Base-by-base conservation (phyloP, 2,888 invertebrate species). In the Idaea dimidiata region DNA sequence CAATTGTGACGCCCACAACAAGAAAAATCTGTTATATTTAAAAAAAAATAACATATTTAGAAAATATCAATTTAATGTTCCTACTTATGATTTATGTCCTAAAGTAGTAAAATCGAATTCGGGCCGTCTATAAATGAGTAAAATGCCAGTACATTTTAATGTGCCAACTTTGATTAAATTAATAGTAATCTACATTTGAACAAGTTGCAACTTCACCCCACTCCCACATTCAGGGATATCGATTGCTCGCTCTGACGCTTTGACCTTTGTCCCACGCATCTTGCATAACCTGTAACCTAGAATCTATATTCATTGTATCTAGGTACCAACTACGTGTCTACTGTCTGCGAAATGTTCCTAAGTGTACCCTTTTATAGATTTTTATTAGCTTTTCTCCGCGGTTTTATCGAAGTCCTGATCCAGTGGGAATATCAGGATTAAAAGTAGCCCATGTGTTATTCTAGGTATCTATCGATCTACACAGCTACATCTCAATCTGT, bases 181-280 rank as follows among this genome's bases (percentile, higher is more conserved):
- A 43, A 43, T 43, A 8, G 43, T 43, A 3, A 14, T 33, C 14
- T 5, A 33, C 0, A 10, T 43, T 10, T 33, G 33, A 43, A 43
- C 14, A 14, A 8, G 8, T 43, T 43, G 43, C 43, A 14, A 43
- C 43, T 2, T 43, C 60, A 0, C 16, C 57, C 24, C 57, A 61
- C 57, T 57, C 57, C 56, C 54, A 54, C 54, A 16, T 16, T 56
- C 17, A 56, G 17, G 32, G 54, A 8, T 65, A 65, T 65, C 61
- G 62, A 65, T 63, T 63, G 59, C 33, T 31, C 43, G 53, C 55
- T 18, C 58, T 54, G 60, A 63, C 59, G 32, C 61, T 66, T 14
- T 62, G 63, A 66, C 66, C 66, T 66, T 66, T 66, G 59, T n/a
- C 63, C 66, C 66, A 66, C 63, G 62, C 61, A 57, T 53, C 62